Percentiles rank a stretch among this genome's conserved stretches.
Evolutionary conservation across 2,797 vertebrate genomes (phyloP).

Genomic region (Emydoidea blandingii): DNA sequence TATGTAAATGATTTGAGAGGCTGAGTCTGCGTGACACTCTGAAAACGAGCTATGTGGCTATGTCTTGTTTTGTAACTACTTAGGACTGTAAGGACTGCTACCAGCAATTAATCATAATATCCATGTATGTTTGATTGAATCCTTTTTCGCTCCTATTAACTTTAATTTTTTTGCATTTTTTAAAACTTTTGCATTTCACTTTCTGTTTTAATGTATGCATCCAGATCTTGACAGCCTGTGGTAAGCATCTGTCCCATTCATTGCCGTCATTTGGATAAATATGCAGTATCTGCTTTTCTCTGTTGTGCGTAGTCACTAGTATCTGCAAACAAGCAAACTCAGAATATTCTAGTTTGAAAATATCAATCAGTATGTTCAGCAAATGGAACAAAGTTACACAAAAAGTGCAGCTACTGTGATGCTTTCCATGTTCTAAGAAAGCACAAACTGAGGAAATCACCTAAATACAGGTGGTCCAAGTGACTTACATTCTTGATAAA

Average conservation of each 20-base stretch:
- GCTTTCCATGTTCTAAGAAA: constrained; percentile 33
- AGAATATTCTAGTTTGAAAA: not conserved
- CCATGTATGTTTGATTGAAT: constrained; percentile 70
- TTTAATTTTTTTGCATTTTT: constrained; percentile 71
- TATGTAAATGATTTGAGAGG: constrained; percentile 1
- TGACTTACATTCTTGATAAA: not conserved
- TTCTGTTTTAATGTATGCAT: constrained; percentile 84
- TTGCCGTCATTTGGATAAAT: constrained; percentile 73
- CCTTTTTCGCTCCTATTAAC: constrained; percentile 71
- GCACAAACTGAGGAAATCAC: constrained; percentile 49
- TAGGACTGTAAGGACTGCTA: constrained; percentile 55
- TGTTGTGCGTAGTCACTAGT: constrained; percentile 60
- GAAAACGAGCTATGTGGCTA: not conserved
- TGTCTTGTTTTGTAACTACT: constrained; percentile 59
- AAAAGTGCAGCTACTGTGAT: not conserved
- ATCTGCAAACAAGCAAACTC: constrained; percentile 12
- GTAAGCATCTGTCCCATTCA: constrained; percentile 82
- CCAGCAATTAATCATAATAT: constrained; percentile 66
- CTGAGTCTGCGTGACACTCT: not conserved
- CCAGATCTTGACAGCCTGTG: constrained; percentile 83
- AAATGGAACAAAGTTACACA: not conserved
- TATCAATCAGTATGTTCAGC: not conserved
- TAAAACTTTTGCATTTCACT: constrained; percentile 80
- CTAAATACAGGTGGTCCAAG: constrained; percentile 39
- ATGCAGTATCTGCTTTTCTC: constrained; percentile 75